Base-by-base conservation (phyloP, 1,140 invertebrate genomes). In the Diabrotica virgifera region DNA sequence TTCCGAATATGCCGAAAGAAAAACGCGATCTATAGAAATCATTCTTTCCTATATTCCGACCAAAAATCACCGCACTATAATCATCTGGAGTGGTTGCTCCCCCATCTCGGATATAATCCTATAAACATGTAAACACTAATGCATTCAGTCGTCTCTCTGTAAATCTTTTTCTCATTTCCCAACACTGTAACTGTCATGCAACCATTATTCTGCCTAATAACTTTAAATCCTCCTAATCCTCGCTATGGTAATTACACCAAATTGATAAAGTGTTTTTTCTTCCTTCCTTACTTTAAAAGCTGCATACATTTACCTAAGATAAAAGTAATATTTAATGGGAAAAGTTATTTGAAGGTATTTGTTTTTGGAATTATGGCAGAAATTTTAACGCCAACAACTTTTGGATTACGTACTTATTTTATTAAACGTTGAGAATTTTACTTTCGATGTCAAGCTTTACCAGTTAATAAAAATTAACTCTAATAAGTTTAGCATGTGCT, bases 91-190 rank as follows among this genome's bases (percentile, higher is more conserved):
- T 46, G 40, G 40, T 46, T 46, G 40, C 40, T 46, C 40, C 40
- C 40, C 40, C 40, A 46, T 46, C 5, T 46, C 40, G 8, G 40
- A 10, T 46, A 46, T 46, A 46, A 46, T 46, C 40, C 40, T 46
- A 46, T 46, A 46, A 46, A 46, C 40, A 46, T 46, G 40, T 46
- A 46, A 46, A 46, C 40, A 46, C 40, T 46, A 46, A 46, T 46
- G 40, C 40, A 46, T 46, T 46, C 40, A 46, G 40, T 46, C 40
- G 40, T 46, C 40, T 46, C 40, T 46, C 40, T 46, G 40, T 46
- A 46, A 46, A 46, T 46, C 40, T 46, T 46, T 46, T 46, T 46
- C 40, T 46, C 40, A 46, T 46, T 46, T 46, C 40, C 40, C 40
- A 46, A 46, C 40, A 46, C 40, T 46, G 40, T 46, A 46, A 46